Conservation (phyloP, 2,113 vertebrate genomes). For the Bubo bubo region DNA sequence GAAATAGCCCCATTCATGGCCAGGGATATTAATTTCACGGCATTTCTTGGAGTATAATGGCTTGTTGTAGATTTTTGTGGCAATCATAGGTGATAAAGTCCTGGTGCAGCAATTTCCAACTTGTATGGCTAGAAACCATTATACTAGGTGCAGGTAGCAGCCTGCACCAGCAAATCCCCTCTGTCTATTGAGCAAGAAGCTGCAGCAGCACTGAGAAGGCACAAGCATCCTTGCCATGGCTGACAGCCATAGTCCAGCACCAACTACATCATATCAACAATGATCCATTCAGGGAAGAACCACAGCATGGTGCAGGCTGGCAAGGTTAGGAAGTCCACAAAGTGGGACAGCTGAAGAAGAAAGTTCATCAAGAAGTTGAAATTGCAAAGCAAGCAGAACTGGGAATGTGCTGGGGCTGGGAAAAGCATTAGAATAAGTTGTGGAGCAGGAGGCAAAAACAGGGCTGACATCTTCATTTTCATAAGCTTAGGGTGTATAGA, state of each 20-base stretch:
- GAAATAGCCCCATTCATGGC: not conserved
- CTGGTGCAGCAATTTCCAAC: not conserved
- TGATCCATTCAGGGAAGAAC: not conserved
- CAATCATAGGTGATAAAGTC: accelerated
- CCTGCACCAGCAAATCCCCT: not conserved
- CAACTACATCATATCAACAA: not conserved
- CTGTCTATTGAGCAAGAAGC: not conserved
- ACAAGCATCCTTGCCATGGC: not conserved
- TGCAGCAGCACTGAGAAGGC: not conserved
- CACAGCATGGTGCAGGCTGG: not conserved
- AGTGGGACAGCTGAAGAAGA: not conserved
- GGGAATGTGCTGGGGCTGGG: not conserved
- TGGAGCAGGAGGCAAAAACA: not conserved
- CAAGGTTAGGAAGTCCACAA: not conserved
- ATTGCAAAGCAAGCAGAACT: not conserved
- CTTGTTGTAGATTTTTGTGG: not conserved
- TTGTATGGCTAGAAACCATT: not conserved
- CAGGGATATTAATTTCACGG: not conserved
- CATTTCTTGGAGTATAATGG: not conserved
- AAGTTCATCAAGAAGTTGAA: not conserved
- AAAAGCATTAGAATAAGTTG: not conserved
- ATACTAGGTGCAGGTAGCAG: not conserved
- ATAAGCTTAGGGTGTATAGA: not conserved
- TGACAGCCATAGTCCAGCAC: not conserved
- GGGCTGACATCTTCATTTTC: not conserved